Conservation (phyloP, 2,888 invertebrate genomes). For the Psococerastis gibbosa region DNA sequence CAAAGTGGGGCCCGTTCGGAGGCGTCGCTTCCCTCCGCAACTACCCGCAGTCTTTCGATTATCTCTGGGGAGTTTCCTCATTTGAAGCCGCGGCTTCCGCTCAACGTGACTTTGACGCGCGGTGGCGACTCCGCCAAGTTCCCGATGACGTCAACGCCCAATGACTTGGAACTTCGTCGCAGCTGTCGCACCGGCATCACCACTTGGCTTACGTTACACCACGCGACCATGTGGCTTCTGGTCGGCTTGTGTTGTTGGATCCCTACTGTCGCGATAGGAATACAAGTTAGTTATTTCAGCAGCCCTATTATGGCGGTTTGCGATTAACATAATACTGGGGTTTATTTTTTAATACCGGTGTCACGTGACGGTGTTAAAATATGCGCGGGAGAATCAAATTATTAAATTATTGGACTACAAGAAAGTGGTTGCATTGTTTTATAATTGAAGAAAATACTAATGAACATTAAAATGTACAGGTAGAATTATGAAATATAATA, state of each 20-base stretch:
- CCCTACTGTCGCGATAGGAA: too few relatives aligned
- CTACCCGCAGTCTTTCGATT: constrained; percentile 7
- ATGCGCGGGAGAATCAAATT: too few relatives aligned
- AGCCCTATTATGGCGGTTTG: too few relatives aligned
- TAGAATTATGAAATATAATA: too few relatives aligned
- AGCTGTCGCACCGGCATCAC: neutral
- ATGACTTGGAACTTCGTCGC: neutral
- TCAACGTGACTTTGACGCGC: neutral
- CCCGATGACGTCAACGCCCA: neutral
- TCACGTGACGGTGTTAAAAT: too few relatives aligned
- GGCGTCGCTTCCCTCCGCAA: neutral
- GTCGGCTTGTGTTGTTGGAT: neutral
- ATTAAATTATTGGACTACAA: too few relatives aligned
- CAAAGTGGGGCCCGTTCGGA: neutral
- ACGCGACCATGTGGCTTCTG: neutral
- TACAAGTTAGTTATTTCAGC: too few relatives aligned
- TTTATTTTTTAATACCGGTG: too few relatives aligned
- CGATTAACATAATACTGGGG: too few relatives aligned
- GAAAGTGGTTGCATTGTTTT: too few relatives aligned
- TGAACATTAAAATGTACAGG: too few relatives aligned
- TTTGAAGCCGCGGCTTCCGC: neutral
- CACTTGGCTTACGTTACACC: neutral
- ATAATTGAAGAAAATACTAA: too few relatives aligned
- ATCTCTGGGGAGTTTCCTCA: neutral
- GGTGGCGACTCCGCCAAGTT: neutral